These are phyloP conservation scores for Neofelis nebulosa DNA, from an alignment of 2,113 vertebrate genomes.

Conservation along the genomic window DNA sequence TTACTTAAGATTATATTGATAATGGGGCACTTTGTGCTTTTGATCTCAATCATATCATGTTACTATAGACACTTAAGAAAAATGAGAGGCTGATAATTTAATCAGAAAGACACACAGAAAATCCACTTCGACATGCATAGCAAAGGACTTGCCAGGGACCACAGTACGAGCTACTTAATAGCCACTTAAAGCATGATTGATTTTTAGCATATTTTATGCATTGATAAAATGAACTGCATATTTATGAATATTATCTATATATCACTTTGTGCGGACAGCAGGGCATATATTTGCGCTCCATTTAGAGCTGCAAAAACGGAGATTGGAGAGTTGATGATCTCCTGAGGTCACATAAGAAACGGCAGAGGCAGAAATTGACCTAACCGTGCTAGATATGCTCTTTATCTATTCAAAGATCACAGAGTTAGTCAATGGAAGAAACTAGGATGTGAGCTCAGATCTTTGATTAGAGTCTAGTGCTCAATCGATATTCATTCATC, in stretches of 20 bases:
- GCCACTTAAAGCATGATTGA: neutral
- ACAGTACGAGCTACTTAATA: neutral
- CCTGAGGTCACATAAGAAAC: neutral
- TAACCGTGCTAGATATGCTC: neutral
- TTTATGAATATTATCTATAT: neutral
- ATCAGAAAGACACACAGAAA: neutral
- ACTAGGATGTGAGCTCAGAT: neutral
- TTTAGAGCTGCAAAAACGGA: neutral
- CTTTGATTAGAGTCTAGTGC: neutral
- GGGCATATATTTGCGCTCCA: neutral
- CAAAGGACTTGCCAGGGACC: neutral
- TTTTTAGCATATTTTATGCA: slow-evolving; percentile 6
- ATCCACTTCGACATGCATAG: neutral
- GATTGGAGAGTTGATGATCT: neutral
- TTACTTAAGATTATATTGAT: slow-evolving; percentile 20
- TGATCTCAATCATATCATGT: neutral
- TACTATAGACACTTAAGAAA: neutral
- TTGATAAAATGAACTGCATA: neutral
- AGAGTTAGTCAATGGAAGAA: neutral
- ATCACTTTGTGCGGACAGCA: neutral
- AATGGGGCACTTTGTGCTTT: neutral
- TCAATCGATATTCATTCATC: neutral
- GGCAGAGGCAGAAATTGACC: neutral
- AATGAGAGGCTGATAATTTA: slow-evolving; percentile 1
- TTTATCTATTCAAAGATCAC: neutral